Evolutionary conservation across 2,797 vertebrate species (phyloP).

Genomic region (Syndactyla subalaris): DNA sequence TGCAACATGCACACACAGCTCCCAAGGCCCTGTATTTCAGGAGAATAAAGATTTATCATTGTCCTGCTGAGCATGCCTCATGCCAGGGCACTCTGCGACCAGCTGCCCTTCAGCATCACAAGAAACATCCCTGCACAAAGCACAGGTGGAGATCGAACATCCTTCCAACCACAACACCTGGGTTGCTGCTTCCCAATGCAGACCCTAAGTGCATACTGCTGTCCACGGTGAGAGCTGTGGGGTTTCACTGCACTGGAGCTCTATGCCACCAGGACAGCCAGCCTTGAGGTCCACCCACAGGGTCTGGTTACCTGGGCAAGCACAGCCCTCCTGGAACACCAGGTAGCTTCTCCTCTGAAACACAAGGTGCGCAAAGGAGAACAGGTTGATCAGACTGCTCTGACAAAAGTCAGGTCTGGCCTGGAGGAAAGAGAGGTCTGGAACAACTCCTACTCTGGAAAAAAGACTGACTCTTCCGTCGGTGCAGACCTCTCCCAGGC

Average conservation of each 20-base stretch:
- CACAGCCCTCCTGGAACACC: neutral
- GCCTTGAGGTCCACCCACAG: neutral
- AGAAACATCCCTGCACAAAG: neutral
- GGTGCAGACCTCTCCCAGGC: neutral
- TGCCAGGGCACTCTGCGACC: neutral
- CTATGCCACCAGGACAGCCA: neutral
- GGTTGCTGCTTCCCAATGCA: neutral
- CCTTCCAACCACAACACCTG: neutral
- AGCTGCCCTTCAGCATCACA: neutral
- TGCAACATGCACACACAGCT: accelerated
- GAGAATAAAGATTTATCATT: neutral
- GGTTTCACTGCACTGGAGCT: neutral
- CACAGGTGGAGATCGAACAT: neutral
- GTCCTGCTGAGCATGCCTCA: accelerated
- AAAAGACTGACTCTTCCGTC: neutral
- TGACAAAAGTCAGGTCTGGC: neutral
- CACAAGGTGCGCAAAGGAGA: neutral
- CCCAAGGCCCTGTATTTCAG: neutral
- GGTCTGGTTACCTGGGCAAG: neutral
- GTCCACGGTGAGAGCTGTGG: accelerated
- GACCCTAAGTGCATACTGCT: neutral
- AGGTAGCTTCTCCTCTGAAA: neutral
- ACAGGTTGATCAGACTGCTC: neutral
- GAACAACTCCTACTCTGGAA: neutral
- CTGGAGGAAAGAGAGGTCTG: neutral